Percentiles rank a stretch among this genome's conserved stretches.
Evolutionary conservation across 2,113 vertebrate species (phyloP).

Genomic region (Drymodes brunneopygia): DNA sequence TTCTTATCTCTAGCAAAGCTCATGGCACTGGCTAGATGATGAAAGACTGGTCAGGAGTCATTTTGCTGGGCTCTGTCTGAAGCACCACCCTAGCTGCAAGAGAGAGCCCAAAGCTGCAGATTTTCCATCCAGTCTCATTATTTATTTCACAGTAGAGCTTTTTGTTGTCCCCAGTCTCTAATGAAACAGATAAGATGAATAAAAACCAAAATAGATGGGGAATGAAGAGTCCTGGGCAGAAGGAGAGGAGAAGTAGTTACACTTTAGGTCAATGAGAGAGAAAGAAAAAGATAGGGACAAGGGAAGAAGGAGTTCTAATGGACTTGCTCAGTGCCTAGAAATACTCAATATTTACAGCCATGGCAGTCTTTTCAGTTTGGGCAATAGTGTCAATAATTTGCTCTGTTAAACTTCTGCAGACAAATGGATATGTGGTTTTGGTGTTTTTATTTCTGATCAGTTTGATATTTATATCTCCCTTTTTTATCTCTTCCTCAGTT

Average conservation of each 20-base stretch:
- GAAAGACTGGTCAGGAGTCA: not conserved
- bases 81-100: not conserved
- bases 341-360: not conserved
- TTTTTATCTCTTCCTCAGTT: not conserved
- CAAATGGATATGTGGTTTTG: not conserved
- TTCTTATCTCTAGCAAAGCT: not conserved
- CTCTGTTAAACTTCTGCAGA: not conserved
- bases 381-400: not conserved
- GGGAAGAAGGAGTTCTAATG: not conserved
- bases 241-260: not conserved
- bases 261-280: not conserved
- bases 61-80: not conserved
- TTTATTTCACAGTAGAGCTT: not conserved
- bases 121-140: not conserved
- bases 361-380: not conserved
- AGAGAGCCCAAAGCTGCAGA: not conserved
- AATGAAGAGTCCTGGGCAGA: not conserved
- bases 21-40: not conserved
- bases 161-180: not conserved
- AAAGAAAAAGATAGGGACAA: not conserved
- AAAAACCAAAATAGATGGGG: not conserved
- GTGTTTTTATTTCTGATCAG: not conserved
- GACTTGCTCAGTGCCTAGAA: not conserved
- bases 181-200: not conserved
- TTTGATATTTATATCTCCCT: not conserved